phyloP scores from a whole-genome alignment of 2,888 invertebrate species.

The Epinotia bilunana region DNA sequence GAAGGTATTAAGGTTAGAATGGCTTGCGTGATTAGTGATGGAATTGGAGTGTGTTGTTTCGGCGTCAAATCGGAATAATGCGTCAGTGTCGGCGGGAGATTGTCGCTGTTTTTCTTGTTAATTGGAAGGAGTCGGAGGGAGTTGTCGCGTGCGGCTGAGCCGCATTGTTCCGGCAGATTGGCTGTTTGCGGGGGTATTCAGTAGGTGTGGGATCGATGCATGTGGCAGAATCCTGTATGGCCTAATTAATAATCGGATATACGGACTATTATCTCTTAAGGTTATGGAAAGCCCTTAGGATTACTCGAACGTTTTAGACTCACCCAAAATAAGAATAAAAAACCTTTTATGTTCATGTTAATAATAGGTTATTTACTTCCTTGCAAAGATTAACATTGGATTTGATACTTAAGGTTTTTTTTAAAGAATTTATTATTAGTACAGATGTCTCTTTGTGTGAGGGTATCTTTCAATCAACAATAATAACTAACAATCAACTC shows the following conservation, averaged over 20 bases:
- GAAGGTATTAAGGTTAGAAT: background rate
- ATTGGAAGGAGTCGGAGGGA: conserved; percentile 72
- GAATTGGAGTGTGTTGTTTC: conserved; percentile 53
- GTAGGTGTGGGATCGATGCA: conserved; percentile 5
- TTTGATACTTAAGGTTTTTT: no score
- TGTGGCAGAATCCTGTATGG: conserved; percentile 3
- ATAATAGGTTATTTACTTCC: no score
- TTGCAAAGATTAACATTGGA: no score
- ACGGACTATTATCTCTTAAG: background rate
- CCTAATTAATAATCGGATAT: conserved; percentile 5
- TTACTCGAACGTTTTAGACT: no score
- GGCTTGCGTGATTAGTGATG: background rate
- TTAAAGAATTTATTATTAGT: no score
- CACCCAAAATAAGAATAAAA: no score
- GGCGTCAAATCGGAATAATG: conserved; percentile 72
- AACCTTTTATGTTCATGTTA: no score
- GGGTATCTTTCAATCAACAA: no score
- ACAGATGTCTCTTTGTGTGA: no score
- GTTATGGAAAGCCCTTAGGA: no score
- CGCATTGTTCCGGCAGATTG: conserved; percentile 18
- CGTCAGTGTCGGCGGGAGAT: conserved; percentile 69
- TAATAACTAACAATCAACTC: no score
- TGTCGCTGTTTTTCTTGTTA: conserved; percentile 79
- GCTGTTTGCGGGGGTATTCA: conserved; percentile 7
- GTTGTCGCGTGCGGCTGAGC: conserved; percentile 15